Evolutionary conservation across 2,888 invertebrate genomes (phyloP).

Genomic region (Pogonocherus hispidulus): DNA sequence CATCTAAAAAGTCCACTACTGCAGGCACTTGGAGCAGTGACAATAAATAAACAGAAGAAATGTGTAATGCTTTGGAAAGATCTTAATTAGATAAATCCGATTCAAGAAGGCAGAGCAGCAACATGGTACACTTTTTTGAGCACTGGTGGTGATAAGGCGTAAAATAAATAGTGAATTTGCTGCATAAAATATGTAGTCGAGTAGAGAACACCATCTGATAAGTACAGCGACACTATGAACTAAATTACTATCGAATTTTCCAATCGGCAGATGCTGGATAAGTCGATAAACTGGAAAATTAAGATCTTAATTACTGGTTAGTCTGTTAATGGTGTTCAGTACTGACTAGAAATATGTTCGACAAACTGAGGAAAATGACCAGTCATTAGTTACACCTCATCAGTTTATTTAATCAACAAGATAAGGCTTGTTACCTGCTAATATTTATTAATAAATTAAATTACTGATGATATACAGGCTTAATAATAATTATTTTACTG

Average conservation of each 20-base stretch:
- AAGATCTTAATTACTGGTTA: constrained; percentile 25
- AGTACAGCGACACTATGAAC: constrained; percentile 15
- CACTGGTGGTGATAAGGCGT: constrained; percentile 28
- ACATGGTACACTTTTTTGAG: constrained; percentile 14
- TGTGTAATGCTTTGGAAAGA: background rate
- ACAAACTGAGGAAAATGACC: background rate
- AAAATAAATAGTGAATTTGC: constrained; percentile 27
- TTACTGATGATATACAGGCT: too few relatives aligned
- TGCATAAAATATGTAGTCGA: constrained; percentile 12
- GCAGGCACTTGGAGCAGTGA: background rate
- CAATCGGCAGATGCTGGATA: constrained; percentile 2
- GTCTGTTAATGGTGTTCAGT: background rate
- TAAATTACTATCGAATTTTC: constrained; percentile 23
- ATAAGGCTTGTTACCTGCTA: background rate
- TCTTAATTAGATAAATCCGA: constrained; percentile 14
- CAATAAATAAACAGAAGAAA: constrained; percentile 9
- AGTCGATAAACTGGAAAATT: constrained; percentile 24
- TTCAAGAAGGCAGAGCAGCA: constrained; percentile 14
- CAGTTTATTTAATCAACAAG: background rate
- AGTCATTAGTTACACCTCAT: background rate
- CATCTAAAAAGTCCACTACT: background rate
- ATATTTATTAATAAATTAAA: too few relatives aligned
- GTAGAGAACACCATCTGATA: constrained; percentile 28
- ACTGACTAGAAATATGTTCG: background rate
- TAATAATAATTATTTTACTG: too few relatives aligned